Evolutionary conservation across 92 coral and sea anemone genomes (phyloP).

Genomic region (Umimayanthus kanabou): DNA sequence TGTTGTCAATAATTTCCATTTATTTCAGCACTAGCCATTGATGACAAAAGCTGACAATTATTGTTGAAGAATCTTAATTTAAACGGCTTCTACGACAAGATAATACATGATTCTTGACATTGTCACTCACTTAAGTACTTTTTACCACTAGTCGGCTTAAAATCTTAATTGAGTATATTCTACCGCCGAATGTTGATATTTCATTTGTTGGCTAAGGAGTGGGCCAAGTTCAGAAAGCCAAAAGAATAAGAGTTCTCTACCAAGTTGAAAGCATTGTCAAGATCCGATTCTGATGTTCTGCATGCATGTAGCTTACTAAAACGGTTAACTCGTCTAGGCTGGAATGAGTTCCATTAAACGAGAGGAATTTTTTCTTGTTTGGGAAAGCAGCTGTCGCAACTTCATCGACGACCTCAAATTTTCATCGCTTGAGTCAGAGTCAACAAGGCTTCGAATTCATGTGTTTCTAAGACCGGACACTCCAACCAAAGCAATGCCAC

Average conservation of each 20-base stretch:
- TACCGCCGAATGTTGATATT: constrained; percentile 10
- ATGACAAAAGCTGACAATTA: constrained; percentile 25
- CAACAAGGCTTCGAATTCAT: constrained; percentile 65
- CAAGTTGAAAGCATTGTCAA: not conserved
- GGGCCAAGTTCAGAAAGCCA: not conserved
- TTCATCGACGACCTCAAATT: constrained; percentile 78
- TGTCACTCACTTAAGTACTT: constrained; percentile 1
- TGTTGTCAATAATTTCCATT: constrained; percentile 7
- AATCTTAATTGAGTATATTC: constrained; percentile 14
- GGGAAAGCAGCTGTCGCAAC: constrained; percentile 98
- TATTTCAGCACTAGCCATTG: not conserved
- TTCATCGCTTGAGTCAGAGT: constrained; percentile 60
- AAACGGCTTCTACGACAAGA: constrained; percentile 10
- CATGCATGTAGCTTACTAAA: not conserved
- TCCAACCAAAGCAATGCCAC: constrained; percentile 82
- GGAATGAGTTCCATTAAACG: constrained; percentile 14
- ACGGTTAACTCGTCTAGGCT: not conserved
- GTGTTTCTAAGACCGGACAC: constrained; percentile 92
- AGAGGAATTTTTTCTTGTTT: constrained; percentile 79
- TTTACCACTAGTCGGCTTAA: constrained; percentile 30
- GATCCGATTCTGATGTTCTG: not conserved
- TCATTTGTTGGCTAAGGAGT: not conserved
- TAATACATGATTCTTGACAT: not conserved
- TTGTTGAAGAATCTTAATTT: constrained; percentile 14
- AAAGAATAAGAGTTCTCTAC: not conserved